phyloP scores from a whole-genome alignment of 2,888 invertebrate genomes.

The Prostheceraeus crozeri region DNA sequence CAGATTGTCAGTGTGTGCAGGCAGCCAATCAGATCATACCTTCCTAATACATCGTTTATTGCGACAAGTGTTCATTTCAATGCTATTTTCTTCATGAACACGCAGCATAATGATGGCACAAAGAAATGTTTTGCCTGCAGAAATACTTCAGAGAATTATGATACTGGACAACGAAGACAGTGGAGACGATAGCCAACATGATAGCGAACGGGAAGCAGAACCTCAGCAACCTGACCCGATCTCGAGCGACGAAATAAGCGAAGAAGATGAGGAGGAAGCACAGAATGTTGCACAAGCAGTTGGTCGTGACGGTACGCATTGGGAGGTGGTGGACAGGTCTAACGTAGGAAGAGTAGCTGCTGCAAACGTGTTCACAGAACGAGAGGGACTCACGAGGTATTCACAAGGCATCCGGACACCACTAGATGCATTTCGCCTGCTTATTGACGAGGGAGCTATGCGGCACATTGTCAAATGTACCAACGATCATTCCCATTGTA shows the following conservation, averaged over 20 bases:
- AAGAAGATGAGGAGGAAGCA: conserved; percentile 14
- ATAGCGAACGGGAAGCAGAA: too few species aligned
- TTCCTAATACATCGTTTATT: too few species aligned
- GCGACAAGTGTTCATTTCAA: too few species aligned
- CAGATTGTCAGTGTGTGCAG: too few species aligned
- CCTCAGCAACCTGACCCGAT: too few species aligned
- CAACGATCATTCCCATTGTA: conserved; percentile 1
- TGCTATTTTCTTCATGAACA: too few species aligned
- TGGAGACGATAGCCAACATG: conserved; percentile 20
- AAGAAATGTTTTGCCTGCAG: conserved; percentile 14
- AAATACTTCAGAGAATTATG: conserved; percentile 18
- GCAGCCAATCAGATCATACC: too few species aligned
- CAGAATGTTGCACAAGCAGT: conserved; percentile 22
- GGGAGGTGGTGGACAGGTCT: conserved; percentile 14
- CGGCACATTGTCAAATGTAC: not conserved
- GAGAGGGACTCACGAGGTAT: conserved; percentile 25
- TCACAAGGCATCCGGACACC: conserved; percentile 4
- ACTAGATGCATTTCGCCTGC: conserved; percentile 8
- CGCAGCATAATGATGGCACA: conserved; percentile 18
- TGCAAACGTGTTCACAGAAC: conserved; percentile 21
- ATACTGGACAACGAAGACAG: conserved; percentile 3
- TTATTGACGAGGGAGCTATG: conserved; percentile 1
- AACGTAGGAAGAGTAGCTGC: conserved; percentile 22
- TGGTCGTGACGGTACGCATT: conserved; percentile 24
- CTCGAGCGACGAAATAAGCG: too few species aligned